A percentile compares a stretch with the other conserved stretches of the same genome.
These are phyloP conservation scores for Gallinago solitaria DNA, from an alignment of 2,797 vertebrate genomes.

Conservation along the genomic window DNA sequence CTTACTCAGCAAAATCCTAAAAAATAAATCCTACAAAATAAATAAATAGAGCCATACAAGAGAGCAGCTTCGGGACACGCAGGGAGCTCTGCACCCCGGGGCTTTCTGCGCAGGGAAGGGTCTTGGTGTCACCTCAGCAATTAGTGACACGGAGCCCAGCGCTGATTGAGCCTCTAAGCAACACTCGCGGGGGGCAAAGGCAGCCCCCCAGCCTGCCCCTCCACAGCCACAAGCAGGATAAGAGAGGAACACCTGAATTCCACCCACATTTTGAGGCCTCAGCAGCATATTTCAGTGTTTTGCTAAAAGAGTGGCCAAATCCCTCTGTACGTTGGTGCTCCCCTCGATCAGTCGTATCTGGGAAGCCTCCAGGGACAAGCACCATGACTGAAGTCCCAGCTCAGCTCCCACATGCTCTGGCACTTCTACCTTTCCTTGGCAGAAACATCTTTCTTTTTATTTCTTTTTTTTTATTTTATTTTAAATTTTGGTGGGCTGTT, in stretches of 20 bases:
- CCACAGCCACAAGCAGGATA: background rate
- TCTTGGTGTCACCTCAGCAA: background rate
- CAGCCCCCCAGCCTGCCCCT: background rate
- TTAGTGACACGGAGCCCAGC: background rate
- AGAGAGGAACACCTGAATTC: background rate
- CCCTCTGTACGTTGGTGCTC: too few relatives aligned
- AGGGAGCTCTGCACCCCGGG: background rate
- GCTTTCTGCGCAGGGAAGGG: background rate
- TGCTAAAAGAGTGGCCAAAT: background rate
- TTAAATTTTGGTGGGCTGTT: background rate
- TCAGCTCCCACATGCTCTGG: background rate
- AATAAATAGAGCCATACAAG: background rate
- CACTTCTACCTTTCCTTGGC: background rate
- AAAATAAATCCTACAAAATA: background rate
- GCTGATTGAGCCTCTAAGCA: rapidly evolving
- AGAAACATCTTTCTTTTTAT: background rate
- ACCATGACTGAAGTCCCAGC: background rate
- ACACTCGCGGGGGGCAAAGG: background rate
- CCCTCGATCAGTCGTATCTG: background rate
- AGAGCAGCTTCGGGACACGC: background rate
- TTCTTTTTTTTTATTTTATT: too few relatives aligned
- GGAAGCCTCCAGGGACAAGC: background rate
- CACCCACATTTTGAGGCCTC: background rate
- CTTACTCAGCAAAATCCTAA: background rate
- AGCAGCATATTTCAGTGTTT: background rate